Evolutionary conservation across 2,113 vertebrate genomes (phyloP).

Genomic region (Ochotona princeps): DNA sequence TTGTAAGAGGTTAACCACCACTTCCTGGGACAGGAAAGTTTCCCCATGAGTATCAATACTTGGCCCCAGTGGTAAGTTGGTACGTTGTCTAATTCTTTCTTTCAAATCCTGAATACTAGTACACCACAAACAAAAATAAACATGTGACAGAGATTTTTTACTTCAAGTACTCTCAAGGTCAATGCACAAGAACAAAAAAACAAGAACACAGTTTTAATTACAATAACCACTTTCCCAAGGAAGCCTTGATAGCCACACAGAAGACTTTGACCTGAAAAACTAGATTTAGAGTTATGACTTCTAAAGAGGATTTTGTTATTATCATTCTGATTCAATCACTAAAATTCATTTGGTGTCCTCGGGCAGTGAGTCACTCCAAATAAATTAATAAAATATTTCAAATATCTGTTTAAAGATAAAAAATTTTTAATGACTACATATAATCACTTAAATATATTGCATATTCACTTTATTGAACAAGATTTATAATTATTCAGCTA

Average conservation of each 20-base stretch:
- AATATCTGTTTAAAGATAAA: constrained; percentile 49
- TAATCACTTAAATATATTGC: neutral
- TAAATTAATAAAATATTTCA: neutral
- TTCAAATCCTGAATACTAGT: constrained; percentile 98
- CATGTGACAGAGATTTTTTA: constrained; percentile 48
- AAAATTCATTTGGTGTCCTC: constrained; percentile 22
- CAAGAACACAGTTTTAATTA: constrained; percentile 42
- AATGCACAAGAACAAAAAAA: constrained; percentile 40
- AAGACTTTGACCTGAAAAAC: constrained; percentile 39
- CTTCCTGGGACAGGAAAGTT: constrained; percentile 97
- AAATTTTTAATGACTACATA: constrained; percentile 11
- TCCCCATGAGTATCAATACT: constrained; percentile 98
- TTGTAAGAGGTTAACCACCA: constrained; percentile 98
- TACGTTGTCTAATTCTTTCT: constrained; percentile 96
- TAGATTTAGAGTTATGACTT: neutral
- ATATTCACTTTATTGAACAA: constrained; percentile 45
- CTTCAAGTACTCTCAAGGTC: constrained; percentile 54
- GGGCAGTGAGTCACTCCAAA: constrained; percentile 39
- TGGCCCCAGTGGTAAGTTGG: constrained; percentile 95
- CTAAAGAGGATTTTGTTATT: neutral
- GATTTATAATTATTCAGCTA: constrained; percentile 41
- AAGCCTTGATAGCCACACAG: constrained; percentile 15
- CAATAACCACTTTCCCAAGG: constrained; percentile 18
- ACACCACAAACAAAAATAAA: constrained; percentile 48
- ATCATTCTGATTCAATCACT: constrained; percentile 12